Percentiles rank a stretch among this genome's conserved stretches.
Evolutionary conservation across 2,113 vertebrate genomes (phyloP).

Genomic region (Microtus oregoni): DNA sequence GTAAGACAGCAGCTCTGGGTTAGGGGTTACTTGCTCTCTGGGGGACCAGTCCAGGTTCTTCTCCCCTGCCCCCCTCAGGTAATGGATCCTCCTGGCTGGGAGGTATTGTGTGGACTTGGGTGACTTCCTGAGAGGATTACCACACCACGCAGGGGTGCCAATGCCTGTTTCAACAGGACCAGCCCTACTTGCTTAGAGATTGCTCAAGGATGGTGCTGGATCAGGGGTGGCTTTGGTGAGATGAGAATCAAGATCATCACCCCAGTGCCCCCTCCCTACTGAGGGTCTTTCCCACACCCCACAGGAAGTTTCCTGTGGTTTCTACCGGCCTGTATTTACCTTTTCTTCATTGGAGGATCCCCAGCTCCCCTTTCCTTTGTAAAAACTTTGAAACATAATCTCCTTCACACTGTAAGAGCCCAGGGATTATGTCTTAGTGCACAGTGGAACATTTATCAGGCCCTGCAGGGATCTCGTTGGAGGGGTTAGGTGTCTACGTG

Average conservation of each 20-base stretch:
- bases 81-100: not conserved
- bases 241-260: rapidly evolving
- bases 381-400: not conserved
- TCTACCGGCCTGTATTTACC: not conserved
- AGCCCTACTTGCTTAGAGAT: not conserved
- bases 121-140: rapidly evolving
- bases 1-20: not conserved
- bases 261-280: rapidly evolving
- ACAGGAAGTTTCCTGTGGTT: not conserved
- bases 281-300: not conserved
- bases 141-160: rapidly evolving
- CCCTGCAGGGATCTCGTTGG: not conserved
- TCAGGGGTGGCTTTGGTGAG: not conserved
- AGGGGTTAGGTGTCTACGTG: not conserved
- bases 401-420: not conserved
- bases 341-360: not conserved
- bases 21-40: not conserved
- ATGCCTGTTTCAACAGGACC: not conserved
- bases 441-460: not conserved
- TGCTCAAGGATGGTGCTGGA: not conserved
- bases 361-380: not conserved
- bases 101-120: no score
- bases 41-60: not conserved
- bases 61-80: rapidly evolving
- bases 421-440: not conserved